Base-by-base conservation (phyloP, 2,113 vertebrate genomes). In the Heteronetta atricapilla region DNA sequence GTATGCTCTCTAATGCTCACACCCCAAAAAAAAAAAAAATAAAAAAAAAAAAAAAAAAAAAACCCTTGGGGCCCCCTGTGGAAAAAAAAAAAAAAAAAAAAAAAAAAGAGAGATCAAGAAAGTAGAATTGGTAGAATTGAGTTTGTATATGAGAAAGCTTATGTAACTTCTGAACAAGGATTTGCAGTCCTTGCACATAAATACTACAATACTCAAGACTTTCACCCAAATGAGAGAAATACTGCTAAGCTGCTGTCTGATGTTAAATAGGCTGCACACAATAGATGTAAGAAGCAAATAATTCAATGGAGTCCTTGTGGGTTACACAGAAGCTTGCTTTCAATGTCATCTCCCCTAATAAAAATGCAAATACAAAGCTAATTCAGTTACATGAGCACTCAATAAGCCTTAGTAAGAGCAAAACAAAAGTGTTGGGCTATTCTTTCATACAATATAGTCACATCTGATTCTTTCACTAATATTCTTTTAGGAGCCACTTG, bases 311-410 rank as follows among this genome's bases (percentile, higher is more conserved):
- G 8, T 10, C 4, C 22, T 82, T 69, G 33, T 38, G 72, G 13
- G 5, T 74, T 86, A 44, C 42, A 76, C 3, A 56, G 42, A 85
- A 56, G 26, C 87, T 90, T 89, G 44, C 40, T 90, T 94, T 93
- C 82, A 87, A 31, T 92, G 76, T 64, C 81, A 89, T 91, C 46
- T 94, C 78, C 74, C 10, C 26, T 88, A 82, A 90, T 88, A 89
- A 95, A 96, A 90, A 94, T 88, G 90, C 82, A 96, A 96, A 94
- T 90, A 68, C 23, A 86, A 91, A 88, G 42, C 26, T 81, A 82
- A 88, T 93, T 74, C 55, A 76, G 63, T 78, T 94, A 78, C 33
- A 68, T 22, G 7, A 70, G 23, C 59, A 90, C 46, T 78, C 75
- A 88, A 66, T 91, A 89, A 93, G 90, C 42, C 89, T 70, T 70